Conservation (phyloP, 2,797 vertebrate species). For the Taeniopygia guttata region DNA sequence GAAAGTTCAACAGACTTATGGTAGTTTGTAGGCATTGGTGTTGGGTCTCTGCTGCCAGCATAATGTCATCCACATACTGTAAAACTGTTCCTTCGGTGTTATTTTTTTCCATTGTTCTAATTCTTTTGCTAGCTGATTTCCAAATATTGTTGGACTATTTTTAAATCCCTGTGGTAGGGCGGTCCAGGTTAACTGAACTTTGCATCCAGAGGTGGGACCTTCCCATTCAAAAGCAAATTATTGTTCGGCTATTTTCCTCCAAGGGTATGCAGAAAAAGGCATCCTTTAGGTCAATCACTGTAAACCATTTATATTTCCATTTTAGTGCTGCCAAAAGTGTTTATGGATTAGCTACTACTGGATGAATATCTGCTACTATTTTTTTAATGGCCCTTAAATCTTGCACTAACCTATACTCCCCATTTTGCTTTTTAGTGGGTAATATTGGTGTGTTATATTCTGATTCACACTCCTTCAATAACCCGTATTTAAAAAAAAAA, state of each 20-base stretch:
- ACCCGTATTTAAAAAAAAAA: not conserved
- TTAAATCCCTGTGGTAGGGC: too few species aligned
- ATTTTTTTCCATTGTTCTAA: not conserved
- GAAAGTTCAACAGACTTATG: not conserved
- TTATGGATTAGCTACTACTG: not conserved
- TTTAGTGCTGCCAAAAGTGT: not conserved
- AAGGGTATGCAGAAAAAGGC: not conserved
- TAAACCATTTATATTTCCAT: not conserved
- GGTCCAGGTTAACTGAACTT: too few species aligned
- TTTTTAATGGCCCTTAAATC: not conserved
- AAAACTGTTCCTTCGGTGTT: not conserved
- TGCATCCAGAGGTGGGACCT: too few species aligned
- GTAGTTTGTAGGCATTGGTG: not conserved
- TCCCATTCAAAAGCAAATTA: too few species aligned
- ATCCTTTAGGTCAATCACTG: not conserved
- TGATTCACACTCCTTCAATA: not conserved
- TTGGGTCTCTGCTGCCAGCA: not conserved
- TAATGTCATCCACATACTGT: not conserved
- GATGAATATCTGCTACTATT: not conserved
- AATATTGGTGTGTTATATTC: too few species aligned
- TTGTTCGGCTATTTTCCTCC: not conserved
- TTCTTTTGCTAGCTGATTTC: not conserved
- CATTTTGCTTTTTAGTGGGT: too few species aligned
- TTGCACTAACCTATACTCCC: too few species aligned
- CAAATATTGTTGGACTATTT: too few species aligned